These are phyloP conservation scores for Phainopepla nitens DNA, from an alignment of 2,113 vertebrate species.

Conservation along the genomic window DNA sequence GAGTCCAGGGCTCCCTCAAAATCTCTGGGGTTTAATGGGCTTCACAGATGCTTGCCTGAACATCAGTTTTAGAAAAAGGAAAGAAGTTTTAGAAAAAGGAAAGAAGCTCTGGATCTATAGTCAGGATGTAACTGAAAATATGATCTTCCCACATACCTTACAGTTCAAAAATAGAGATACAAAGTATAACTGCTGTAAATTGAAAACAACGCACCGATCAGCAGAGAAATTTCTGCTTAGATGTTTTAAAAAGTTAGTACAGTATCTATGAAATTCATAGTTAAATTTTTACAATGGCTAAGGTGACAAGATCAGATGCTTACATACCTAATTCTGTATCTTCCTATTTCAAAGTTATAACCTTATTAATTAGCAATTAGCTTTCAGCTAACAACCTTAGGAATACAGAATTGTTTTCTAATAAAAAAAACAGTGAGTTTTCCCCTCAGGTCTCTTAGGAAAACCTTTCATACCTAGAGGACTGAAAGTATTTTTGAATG, in stretches of 20 bases:
- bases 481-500: background rate
- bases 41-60: background rate
- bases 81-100: background rate
- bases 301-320: background rate
- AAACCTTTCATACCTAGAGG: background rate
- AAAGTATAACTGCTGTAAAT: background rate
- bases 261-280: background rate
- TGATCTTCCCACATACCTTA: background rate
- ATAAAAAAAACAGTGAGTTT: background rate
- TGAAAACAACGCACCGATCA: background rate
- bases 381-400: background rate
- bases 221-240: background rate
- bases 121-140: background rate
- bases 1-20: background rate
- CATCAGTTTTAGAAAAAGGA: background rate
- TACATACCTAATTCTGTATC: background rate
- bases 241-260: background rate
- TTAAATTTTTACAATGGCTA: background rate
- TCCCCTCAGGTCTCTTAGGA: background rate
- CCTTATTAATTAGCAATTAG: background rate
- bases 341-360: background rate
- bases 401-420: background rate
- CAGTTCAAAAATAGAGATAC: background rate
- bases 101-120: background rate
- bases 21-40: background rate